phyloP scores from a whole-genome alignment of 1,140 invertebrate species.

The Hydropsyche tenuis region DNA sequence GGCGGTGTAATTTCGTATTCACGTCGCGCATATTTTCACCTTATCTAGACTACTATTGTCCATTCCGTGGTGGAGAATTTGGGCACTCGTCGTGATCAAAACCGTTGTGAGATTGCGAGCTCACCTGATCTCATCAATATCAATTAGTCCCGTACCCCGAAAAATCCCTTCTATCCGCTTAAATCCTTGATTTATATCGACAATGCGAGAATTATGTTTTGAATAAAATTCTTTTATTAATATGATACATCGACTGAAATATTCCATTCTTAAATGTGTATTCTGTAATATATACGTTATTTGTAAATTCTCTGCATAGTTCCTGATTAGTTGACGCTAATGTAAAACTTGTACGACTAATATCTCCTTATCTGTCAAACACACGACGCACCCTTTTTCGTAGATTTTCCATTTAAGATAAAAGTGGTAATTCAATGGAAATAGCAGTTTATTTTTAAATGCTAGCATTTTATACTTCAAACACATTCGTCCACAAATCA shows the following conservation, averaged over 20 bases:
- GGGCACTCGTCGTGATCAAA: not conserved
- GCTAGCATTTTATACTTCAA: not conserved
- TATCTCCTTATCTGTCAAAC: slow-evolving; percentile 1
- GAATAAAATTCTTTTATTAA: not conserved
- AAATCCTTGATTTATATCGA: not conserved
- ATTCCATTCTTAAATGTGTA: not conserved
- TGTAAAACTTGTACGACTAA: too few relatives aligned
- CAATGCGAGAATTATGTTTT: not conserved
- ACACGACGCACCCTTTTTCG: not conserved
- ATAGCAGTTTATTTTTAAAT: too few relatives aligned
- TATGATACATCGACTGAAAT: not conserved
- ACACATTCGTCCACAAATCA: not conserved
- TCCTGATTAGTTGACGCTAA: too few relatives aligned
- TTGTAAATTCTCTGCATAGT: too few relatives aligned
- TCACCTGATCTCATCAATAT: slow-evolving; percentile 14
- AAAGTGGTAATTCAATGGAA: not conserved
- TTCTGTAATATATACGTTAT: too few relatives aligned
- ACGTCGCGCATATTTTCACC: slow-evolving; percentile 19
- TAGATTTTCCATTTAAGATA: not conserved
- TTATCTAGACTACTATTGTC: slow-evolving; percentile 15
- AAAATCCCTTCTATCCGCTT: not conserved
- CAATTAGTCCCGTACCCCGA: slow-evolving; percentile 3
- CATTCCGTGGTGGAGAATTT: not conserved
- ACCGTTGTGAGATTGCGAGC: slow-evolving; percentile 18
- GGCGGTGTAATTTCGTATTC: not conserved